Conservation (phyloP, 2,113 vertebrate species). For the Pontoporia blainvillei region DNA sequence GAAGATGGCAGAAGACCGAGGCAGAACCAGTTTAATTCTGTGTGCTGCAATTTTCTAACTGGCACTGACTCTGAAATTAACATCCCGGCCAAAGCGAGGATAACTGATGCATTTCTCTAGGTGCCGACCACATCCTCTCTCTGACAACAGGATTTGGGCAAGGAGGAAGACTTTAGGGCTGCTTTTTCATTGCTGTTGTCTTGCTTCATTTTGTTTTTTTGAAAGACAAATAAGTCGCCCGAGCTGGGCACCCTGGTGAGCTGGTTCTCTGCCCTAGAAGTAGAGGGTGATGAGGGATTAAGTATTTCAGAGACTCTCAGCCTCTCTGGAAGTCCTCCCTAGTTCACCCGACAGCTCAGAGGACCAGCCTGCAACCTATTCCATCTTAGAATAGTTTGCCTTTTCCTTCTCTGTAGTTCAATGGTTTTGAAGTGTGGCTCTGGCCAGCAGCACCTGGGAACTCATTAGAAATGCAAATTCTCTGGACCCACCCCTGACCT, state of each 20-base stretch:
- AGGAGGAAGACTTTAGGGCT: not conserved
- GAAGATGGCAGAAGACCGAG: slow-evolving; percentile 67
- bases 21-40: slow-evolving; percentile 60
- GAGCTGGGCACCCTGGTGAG: not conserved
- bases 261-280: not conserved
- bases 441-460: not conserved
- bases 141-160: not conserved
- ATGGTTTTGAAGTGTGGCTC: not conserved
- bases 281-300: not conserved
- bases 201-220: not conserved
- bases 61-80: slow-evolving; percentile 68
- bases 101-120: slow-evolving; percentile 62
- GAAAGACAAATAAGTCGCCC: not conserved
- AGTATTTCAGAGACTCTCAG: not conserved
- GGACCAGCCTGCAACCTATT: not conserved
- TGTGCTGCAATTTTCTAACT: slow-evolving; percentile 64
- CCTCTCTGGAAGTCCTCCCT: not conserved
- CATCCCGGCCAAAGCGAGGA: slow-evolving; percentile 56
- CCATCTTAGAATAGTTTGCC: not conserved
- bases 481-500: not conserved
- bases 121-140: not conserved
- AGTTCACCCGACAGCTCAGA: not conserved
- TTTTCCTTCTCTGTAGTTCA: not conserved
- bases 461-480: not conserved
- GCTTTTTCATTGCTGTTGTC: not conserved